Evolutionary conservation across 2,797 vertebrate genomes (phyloP).

Genomic region (Huso huso): DNA sequence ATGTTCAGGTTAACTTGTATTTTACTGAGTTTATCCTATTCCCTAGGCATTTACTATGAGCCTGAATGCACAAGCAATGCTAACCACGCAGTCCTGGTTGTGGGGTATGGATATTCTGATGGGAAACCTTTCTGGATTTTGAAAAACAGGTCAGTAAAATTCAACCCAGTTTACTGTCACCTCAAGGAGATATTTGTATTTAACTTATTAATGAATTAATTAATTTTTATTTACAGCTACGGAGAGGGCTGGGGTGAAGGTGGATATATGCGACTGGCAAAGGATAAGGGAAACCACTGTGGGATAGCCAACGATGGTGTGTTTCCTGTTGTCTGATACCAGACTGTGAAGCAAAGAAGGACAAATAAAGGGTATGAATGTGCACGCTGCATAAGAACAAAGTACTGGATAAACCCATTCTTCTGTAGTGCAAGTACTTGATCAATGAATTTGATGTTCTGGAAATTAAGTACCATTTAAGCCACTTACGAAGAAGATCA

Average conservation of each 20-base stretch:
- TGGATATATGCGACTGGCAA: conserved; percentile 11
- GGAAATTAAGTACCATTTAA: too few species aligned
- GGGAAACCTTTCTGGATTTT: conserved; percentile 13
- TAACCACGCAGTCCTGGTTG: conserved; percentile 12
- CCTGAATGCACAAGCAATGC: background rate
- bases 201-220: too few species aligned
- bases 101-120: conserved; percentile 1
- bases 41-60: conserved; percentile 13
- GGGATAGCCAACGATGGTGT: conserved; percentile 2
- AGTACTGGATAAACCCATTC: too few species aligned
- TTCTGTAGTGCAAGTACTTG: too few species aligned
- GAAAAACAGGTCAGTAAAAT: conserved; percentile 9
- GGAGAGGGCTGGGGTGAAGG: background rate
- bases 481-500: too few species aligned
- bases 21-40: background rate
- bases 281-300: conserved; percentile 9
- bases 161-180: too few species aligned
- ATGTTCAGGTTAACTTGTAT: background rate
- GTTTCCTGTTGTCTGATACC: background rate
- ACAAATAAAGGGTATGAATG: too few species aligned
- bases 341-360: too few species aligned
- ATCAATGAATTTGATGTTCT: too few species aligned
- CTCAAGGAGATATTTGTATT: too few species aligned
- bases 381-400: too few species aligned
- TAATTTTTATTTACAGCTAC: background rate